Evolutionary conservation across 1,140 invertebrate genomes (phyloP).

Genomic region (Drosophila persimilis): DNA sequence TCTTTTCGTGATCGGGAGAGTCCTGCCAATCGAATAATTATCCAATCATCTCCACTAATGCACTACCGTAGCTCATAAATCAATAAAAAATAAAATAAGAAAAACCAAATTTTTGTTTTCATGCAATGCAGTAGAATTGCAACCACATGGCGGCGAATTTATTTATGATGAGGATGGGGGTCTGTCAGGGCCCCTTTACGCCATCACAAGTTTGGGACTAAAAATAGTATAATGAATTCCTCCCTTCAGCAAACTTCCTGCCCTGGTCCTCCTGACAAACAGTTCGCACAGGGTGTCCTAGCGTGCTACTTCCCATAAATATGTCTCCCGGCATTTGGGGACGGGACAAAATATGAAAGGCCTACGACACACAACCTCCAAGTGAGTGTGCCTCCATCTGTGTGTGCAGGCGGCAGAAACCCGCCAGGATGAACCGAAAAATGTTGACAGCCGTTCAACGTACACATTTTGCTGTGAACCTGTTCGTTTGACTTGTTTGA

Average conservation of each 20-base stretch:
- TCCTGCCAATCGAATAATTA: too few species aligned
- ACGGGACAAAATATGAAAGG: conserved; percentile 19
- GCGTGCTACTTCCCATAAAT: conserved; percentile 17
- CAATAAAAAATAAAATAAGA: too few species aligned
- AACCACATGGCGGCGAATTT: too few species aligned
- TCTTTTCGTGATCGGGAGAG: too few species aligned
- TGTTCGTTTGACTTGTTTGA: conserved; percentile 80
- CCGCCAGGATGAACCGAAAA: conserved; percentile 60
- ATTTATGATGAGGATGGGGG: too few species aligned
- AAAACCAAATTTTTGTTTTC: too few species aligned
- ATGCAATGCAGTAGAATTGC: too few species aligned
- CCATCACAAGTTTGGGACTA: conserved; percentile 16
- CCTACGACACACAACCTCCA: conserved; percentile 17
- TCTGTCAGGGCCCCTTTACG: not conserved
- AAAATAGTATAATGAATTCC: conserved; percentile 6
- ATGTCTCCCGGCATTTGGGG: conserved; percentile 14
- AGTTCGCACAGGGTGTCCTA: too few species aligned
- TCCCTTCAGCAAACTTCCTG: conserved; percentile 15
- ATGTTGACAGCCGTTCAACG: conserved; percentile 55
- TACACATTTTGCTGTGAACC: conserved; percentile 61
- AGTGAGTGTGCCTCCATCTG: conserved; percentile 15
- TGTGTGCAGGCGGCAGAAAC: conserved; percentile 17
- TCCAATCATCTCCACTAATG: too few species aligned
- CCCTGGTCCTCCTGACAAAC: not conserved
- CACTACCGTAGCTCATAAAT: too few species aligned